Percentiles rank a stretch among this genome's conserved stretches.
phyloP scores from a whole-genome alignment of 2,113 vertebrate genomes.

The Grallaria varia region DNA sequence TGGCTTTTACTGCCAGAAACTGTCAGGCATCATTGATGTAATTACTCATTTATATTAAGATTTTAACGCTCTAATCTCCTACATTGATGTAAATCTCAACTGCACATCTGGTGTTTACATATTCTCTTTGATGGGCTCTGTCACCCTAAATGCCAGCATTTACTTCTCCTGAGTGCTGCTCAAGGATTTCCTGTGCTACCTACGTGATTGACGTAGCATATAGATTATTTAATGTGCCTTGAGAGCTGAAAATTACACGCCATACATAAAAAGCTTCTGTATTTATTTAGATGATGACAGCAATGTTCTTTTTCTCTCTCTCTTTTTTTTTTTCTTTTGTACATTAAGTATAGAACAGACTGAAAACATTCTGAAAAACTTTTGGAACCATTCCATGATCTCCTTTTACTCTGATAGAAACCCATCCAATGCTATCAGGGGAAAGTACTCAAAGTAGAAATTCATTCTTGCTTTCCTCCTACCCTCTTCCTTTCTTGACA shows the following conservation, averaged over 20 bases:
- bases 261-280: neutral
- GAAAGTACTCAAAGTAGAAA: neutral
- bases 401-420: neutral
- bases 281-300: neutral
- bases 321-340: neutral
- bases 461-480: neutral
- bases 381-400: neutral
- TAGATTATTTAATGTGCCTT: conserved; percentile 7
- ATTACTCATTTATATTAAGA: conserved; percentile 49
- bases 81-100: conserved; percentile 45
- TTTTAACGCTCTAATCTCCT: conserved; percentile 58
- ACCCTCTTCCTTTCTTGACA: neutral
- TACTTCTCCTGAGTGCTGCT: conserved; percentile 1
- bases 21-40: conserved; percentile 9
- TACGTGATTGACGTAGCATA: neutral
- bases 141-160: conserved; percentile 49
- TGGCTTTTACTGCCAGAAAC: conserved; percentile 44
- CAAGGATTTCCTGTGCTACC: conserved; percentile 1
- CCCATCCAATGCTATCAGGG: accelerated
- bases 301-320: neutral
- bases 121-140: conserved; percentile 34
- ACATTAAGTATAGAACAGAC: neutral
- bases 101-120: conserved; percentile 54
- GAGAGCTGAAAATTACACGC: neutral
- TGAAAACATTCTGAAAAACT: neutral